Conservation (phyloP, 2,797 vertebrate species). For the Pangasius macronema region DNA sequence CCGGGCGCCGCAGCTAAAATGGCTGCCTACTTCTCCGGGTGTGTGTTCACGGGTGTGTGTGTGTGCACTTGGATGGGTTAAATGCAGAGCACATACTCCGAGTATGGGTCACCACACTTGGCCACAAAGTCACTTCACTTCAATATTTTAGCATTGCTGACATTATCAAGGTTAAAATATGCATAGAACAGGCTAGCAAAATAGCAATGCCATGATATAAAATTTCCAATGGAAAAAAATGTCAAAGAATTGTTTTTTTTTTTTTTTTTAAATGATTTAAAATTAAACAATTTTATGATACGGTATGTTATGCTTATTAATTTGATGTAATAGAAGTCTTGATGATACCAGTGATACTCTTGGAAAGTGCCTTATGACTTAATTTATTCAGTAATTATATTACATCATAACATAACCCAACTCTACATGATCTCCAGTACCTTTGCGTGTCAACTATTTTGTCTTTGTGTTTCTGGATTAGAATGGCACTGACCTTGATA, state of each 20-base stretch:
- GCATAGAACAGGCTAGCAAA: not conserved
- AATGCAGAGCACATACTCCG: too few species aligned
- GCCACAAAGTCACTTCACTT: too few species aligned
- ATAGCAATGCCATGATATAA: not conserved
- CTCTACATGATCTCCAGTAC: not conserved
- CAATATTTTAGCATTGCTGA: not conserved
- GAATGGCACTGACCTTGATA: slow-evolving; percentile 17
- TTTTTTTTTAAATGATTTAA: not conserved
- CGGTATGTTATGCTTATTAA: too few species aligned
- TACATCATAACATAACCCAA: not conserved
- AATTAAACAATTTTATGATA: too few species aligned
- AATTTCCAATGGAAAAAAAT: not conserved
- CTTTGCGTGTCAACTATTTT: not conserved
- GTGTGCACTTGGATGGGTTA: too few species aligned
- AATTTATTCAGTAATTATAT: not conserved
- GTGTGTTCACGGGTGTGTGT: too few species aligned
- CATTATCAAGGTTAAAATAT: not conserved
- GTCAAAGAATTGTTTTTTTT: not conserved
- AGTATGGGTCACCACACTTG: too few species aligned
- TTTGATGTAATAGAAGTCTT: not conserved
- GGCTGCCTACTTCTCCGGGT: too few species aligned
- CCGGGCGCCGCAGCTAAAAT: too few species aligned
- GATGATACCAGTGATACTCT: not conserved
- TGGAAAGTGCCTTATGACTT: not conserved
- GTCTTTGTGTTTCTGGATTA: slow-evolving; percentile 10